Conservation (phyloP, 2,888 invertebrate species). For the Drosophila mettleri region DNA sequence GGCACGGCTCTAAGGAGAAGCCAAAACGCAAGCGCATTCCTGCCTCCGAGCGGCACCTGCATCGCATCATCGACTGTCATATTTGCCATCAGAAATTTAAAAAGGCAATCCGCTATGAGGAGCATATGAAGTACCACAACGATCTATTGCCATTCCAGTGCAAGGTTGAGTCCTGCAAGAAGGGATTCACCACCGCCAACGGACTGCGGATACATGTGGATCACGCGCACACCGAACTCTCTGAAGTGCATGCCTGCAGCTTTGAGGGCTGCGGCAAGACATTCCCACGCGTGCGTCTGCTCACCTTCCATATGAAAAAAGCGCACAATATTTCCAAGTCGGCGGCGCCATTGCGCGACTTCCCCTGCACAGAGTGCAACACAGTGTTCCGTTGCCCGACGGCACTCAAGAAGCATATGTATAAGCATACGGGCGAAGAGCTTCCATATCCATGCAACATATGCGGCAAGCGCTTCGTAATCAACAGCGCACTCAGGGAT, state of each 20-base stretch:
- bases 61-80: conserved; percentile 81
- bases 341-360: conserved; percentile 74
- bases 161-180: conserved; percentile 78
- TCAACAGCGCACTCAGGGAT: conserved; percentile 83
- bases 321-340: conserved; percentile 79
- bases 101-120: conserved; percentile 79
- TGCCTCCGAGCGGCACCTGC: conserved; percentile 72
- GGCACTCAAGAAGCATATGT: conserved; percentile 83
- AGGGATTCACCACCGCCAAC: conserved; percentile 81
- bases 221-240: conserved; percentile 81
- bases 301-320: conserved; percentile 81
- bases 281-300: conserved; percentile 80
- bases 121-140: conserved; percentile 83
- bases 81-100: conserved; percentile 83
- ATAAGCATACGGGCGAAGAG: conserved; percentile 82
- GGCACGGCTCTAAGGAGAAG: conserved; percentile 47
- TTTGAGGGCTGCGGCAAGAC: conserved; percentile 80
- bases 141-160: conserved; percentile 82
- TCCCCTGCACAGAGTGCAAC: conserved; percentile 83
- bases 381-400: conserved; percentile 83
- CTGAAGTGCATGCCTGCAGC: conserved; percentile 77
- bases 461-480: conserved; percentile 83
- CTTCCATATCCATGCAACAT: conserved; percentile 83
- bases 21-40: conserved; percentile 73
- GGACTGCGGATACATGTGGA: conserved; percentile 81